Base-by-base conservation (phyloP, 2,113 vertebrate genomes). In the Phycodurus eques region DNA sequence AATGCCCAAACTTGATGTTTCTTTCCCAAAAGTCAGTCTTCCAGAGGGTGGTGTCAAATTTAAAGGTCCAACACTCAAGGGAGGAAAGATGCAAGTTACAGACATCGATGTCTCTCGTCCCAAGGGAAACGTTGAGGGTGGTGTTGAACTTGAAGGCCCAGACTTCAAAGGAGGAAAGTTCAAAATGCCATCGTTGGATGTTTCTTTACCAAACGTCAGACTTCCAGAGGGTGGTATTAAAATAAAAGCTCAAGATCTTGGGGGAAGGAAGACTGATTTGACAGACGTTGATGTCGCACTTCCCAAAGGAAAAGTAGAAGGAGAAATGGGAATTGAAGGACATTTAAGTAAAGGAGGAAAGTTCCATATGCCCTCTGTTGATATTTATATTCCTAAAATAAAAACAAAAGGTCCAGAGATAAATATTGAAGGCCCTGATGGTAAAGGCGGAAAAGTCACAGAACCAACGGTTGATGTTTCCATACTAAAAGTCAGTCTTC, bases 121-220 rank as follows among this genome's bases (percentile, higher is more conserved):
- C 4, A 80, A 85, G 51, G 81, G 82, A 2, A 90, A 90, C 54
- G 9, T 66, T n/a, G 62, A 72, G 4, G 78, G 46, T 7, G 71
- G 35, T 57, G 1, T 72, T 42, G 44, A 74, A 2, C 22, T 73
- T 44, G 67, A 83, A 19, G 74, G 64, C 20, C 56, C 56, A 31
- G n/a, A 1, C 3, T 10, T 1, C 2, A 87, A 80, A 73, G 74
- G 56, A 46, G 69, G 49, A 1, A 76, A 77, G 5, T 64, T 82
- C 7, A 27, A 42, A 3, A n/a, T 83, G 22, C 79, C 89, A 0
- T 77, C 79, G 27, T n/a, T 87, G 1, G 88, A 88, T 31, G 39
- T 90, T 17, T 87, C 87, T 11, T 73, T 92, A 5, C 87, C 85
- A 1, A 84, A 84, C 70, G 63, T 89, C 31, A 75, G 84, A n/a